Evolutionary conservation across 2,888 invertebrate genomes (phyloP), one percentile per base, ranked within the genome.

Genomic region (Drosophila bunnanda): DNA sequence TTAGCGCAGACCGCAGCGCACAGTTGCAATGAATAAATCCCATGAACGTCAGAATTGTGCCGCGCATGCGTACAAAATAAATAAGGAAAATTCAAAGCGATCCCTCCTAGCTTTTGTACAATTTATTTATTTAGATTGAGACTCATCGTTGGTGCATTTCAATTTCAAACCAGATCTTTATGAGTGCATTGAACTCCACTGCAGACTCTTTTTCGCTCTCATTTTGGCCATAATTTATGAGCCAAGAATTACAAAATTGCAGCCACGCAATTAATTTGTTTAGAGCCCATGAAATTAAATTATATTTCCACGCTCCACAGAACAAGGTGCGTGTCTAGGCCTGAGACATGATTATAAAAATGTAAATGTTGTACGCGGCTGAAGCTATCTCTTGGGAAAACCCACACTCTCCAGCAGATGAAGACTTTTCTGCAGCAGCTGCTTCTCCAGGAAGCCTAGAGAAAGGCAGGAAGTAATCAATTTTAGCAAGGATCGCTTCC

Each of bases 111-210:
- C 25, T 25, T 25, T 25, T n/a, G 77, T 58, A 89, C 89, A 85
- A 85, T 85, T 89, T 88, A 68, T 52, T 78, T 89, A 88, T 85
- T 88, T 82, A 78, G 61, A 78, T 85, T 85, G 75, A 71, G 62
- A 54, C n/a, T 15, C 44, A 48, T 66, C 38, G 44, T 66, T 46
- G 68, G 46, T 46, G 44, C 38, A 20, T 20, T 34, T 3, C 8
- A 64, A 28, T 25, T 53, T 28, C 2, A 1, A 44, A 36, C 38
- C 4, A 58, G 46, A 28, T 8, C 17, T 36, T 43, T 30, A 10
- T 20, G 50, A 64, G 87, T 64, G 52, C 88, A 86, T 76, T 88
- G 79, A 28, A n/a, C 53, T 25, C 38, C 1, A 1, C 7, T 10
- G 6, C 43, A 17, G 8, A 7, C 28, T 32, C 20, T 32, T 4